These are phyloP conservation scores for Brachypteracias leptosomus DNA, from an alignment of 2,113 vertebrate species.

Conservation along the genomic window DNA sequence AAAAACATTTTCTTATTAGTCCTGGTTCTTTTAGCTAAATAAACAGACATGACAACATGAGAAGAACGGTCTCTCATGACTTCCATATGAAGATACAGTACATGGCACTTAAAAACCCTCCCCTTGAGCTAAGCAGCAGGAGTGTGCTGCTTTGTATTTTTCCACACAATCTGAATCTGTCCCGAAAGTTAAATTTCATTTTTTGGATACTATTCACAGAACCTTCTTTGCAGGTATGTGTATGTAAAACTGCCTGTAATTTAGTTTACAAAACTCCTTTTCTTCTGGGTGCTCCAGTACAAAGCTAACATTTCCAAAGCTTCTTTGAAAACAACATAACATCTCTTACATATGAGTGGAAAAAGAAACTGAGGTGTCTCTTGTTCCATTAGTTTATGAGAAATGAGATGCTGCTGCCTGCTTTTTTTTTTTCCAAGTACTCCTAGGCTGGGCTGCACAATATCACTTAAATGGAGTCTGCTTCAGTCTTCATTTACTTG, in stretches of 20 bases:
- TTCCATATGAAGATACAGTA: background rate
- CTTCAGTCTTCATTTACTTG: background rate
- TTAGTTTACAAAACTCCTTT: background rate
- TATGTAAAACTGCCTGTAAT: background rate
- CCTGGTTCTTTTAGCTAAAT: background rate
- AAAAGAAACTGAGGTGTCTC: background rate
- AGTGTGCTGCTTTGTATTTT: background rate
- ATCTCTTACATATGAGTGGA: background rate
- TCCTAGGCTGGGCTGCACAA: background rate
- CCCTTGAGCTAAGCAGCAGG: background rate
- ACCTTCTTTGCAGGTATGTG: background rate
- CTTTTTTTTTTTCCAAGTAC: background rate
- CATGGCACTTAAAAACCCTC: background rate
- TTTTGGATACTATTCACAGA: background rate
- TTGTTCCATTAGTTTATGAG: background rate
- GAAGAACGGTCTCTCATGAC: background rate
- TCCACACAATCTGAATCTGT: background rate
- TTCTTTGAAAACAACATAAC: background rate
- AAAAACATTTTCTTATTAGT: background rate
- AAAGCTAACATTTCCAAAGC: background rate
- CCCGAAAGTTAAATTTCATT: background rate
- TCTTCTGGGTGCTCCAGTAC: background rate
- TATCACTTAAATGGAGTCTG: background rate
- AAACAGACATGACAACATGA: background rate
- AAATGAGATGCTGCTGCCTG: background rate